Base-by-base conservation (phyloP, 2,888 invertebrate species). In the Brenthis daphne region DNA sequence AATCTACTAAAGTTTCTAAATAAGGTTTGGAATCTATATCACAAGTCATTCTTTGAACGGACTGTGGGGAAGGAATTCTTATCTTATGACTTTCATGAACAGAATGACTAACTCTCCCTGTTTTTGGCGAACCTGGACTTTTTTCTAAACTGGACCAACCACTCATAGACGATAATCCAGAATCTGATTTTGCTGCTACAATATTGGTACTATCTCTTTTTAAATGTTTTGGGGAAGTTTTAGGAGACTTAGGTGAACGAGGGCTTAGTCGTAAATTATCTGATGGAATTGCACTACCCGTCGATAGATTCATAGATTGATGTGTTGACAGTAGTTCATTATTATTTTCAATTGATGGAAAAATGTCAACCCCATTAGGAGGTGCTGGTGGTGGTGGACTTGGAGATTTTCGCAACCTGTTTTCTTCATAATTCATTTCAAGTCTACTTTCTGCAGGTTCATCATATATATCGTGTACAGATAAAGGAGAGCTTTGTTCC, bases 131-230 rank as follows among this genome's bases (percentile, higher is more conserved):
- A 37, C 96, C 96, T 4, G 97, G 97, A 48, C 97, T 97, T 88
- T 97, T 97, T 85, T 97, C 97, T 79, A 97, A 89, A 81, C 96
- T 96, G 13, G 96, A 96, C 95, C 97, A 96, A 5, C 97, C 97
- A 80, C 96, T 97, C 95, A 97, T 96, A 6, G 97, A 97, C 0
- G 97, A 97, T 64, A 97, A 88, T 0, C 97, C 97, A 0, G 97
- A 97, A 84, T 97, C 97, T 1, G 97, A 97, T 85, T 97, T 97
- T 1, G 96, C 95, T 6, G 96, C 94, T 2, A 95, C 95, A 72
- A 96, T 95, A 81, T 94, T 95, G 6, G 80, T 81, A 67, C 93
- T 94, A 74, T 93, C 93, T 75, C 95, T 94, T 82, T 94, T 94
- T 24, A 94, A 84, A 78, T 95, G 94, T 81, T 96, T 96, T 29